phyloP scores from a whole-genome alignment of 2,113 vertebrate genomes.

The Paradisaea rubra region DNA sequence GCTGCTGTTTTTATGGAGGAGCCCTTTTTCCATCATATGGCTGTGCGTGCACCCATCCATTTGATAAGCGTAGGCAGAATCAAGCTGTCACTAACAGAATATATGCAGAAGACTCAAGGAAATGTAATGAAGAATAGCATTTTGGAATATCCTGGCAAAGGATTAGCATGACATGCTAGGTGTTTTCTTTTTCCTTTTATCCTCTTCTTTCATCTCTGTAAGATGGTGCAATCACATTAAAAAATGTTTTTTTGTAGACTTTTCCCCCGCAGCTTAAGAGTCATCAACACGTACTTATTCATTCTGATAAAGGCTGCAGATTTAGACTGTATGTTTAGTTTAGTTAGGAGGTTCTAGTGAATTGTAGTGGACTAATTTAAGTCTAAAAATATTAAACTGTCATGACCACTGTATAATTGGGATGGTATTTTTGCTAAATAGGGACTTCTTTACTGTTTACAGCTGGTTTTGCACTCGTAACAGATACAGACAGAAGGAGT shows the following conservation, averaged over 20 bases:
- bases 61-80: constrained; percentile 6
- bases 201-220: constrained; percentile 9
- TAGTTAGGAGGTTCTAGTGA: neutral
- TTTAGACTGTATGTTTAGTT: neutral
- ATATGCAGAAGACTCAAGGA: neutral
- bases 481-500: constrained; percentile 30
- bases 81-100: constrained; percentile 18
- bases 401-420: neutral
- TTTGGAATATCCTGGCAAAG: neutral
- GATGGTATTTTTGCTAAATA: constrained; percentile 5
- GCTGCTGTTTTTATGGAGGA: neutral
- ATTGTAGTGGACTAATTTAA: neutral
- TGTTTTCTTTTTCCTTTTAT: constrained; percentile 9
- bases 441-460: constrained; percentile 16
- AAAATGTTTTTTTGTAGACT: neutral
- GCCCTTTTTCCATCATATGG: neutral
- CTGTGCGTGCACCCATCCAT: neutral
- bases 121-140: neutral
- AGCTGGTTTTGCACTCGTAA: neutral
- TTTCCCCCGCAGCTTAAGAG: neutral
- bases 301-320: neutral
- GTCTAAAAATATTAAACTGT: constrained; percentile 1
- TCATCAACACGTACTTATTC: neutral
- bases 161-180: neutral
- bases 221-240: neutral